Conservation (phyloP, 64 coral and sea anemone species). For the Montipora sp. region DNA sequence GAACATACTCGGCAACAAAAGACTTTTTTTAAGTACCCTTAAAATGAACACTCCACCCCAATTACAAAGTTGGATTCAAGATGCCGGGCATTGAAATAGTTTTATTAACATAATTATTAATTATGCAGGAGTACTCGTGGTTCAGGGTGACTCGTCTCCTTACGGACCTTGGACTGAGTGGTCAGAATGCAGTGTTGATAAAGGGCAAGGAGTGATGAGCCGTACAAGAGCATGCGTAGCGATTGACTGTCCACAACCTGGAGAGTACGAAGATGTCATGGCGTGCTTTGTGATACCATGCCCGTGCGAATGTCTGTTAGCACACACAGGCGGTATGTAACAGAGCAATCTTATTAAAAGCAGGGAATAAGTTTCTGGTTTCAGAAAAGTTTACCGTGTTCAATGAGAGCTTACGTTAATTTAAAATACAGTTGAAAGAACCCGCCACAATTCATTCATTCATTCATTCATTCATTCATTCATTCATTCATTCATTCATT, state of each 20-base stretch:
- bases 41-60: too few relatives aligned
- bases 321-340: background rate
- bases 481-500: too few relatives aligned
- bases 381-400: too few relatives aligned
- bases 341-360: too few relatives aligned
- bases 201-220: background rate
- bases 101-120: background rate
- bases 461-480: background rate
- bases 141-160: background rate
- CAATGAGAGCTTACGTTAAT: too few relatives aligned
- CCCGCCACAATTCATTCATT: background rate
- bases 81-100: too few relatives aligned
- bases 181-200: background rate
- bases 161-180: slow-evolving; percentile 37
- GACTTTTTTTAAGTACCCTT: too few relatives aligned
- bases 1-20: too few relatives aligned
- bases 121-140: background rate
- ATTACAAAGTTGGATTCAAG: too few relatives aligned
- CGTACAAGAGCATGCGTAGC: background rate
- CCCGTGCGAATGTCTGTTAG: background rate
- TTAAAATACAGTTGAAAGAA: too few relatives aligned
- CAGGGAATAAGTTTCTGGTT: too few relatives aligned
- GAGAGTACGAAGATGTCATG: slow-evolving; percentile 9
- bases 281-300: slow-evolving; percentile 22
- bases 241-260: background rate